These are phyloP conservation scores for Euura lappo DNA, from an alignment of 1,140 invertebrate species.

Conservation along the genomic window DNA sequence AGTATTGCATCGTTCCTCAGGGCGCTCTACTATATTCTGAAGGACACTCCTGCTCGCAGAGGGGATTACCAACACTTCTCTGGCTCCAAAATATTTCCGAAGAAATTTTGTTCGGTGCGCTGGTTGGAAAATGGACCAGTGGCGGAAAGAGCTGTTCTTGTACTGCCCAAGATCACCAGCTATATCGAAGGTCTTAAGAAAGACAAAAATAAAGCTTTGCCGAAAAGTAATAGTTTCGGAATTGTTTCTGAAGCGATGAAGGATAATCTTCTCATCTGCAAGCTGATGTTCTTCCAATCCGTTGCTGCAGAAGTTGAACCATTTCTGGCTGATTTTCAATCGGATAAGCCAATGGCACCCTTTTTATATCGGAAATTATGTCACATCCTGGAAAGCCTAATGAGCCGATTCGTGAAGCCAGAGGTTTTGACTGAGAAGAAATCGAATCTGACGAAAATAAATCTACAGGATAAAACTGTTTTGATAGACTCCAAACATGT, in stretches of 20 bases:
- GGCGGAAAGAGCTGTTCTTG: conserved; percentile 17
- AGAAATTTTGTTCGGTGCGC: conserved; percentile 28
- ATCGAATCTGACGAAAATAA: neutral
- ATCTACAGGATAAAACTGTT: neutral
- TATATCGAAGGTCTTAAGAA: neutral
- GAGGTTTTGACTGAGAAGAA: conserved; percentile 11
- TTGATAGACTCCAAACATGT: neutral
- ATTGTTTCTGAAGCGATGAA: conserved; percentile 23
- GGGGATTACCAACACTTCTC: conserved; percentile 20
- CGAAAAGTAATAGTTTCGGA: neutral
- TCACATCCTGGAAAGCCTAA: conserved; percentile 13
- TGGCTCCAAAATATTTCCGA: conserved; percentile 18
- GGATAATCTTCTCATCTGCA: conserved; percentile 30
- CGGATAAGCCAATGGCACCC: conserved; percentile 29
- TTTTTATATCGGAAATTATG: conserved; percentile 28
- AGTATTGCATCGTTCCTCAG: conserved; percentile 21
- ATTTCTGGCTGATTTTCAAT: conserved; percentile 37
- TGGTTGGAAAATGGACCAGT: conserved; percentile 24
- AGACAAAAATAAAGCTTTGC: too few relatives aligned
- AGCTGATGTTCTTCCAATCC: conserved; percentile 34
- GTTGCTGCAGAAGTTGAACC: conserved; percentile 27
- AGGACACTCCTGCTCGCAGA: conserved; percentile 24
- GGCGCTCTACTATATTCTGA: conserved; percentile 28
- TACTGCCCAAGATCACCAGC: neutral
- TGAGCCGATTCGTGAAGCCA: conserved; percentile 23